Conservation (phyloP, 2,113 vertebrate species). For the Hymenochirus boettgeri region DNA sequence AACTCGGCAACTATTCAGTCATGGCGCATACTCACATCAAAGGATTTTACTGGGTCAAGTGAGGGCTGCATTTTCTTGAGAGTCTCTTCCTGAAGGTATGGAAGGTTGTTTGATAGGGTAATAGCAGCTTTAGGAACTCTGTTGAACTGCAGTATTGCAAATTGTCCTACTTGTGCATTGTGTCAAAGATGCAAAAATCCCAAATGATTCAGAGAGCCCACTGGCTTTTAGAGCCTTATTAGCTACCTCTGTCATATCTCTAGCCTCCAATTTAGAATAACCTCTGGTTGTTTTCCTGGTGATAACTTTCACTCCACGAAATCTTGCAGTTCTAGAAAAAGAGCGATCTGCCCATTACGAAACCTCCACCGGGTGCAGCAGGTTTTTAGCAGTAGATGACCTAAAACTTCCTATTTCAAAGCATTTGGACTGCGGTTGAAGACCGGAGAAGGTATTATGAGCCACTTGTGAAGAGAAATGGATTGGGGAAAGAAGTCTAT, state of each 20-base stretch:
- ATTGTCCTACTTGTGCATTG: constrained; percentile 56
- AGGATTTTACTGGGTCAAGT: constrained; percentile 62
- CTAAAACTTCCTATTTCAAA: constrained; percentile 68
- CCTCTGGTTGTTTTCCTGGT: constrained; percentile 68
- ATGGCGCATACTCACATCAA: constrained; percentile 71
- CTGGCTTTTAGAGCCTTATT: constrained; percentile 72
- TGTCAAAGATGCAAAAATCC: constrained; percentile 76
- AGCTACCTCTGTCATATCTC: constrained; percentile 66
- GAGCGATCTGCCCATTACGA: constrained; percentile 53
- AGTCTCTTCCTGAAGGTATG: constrained; percentile 71
- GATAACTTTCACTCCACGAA: constrained; percentile 69
- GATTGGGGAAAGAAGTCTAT: constrained; percentile 63
- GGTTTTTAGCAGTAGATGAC: constrained; percentile 54
- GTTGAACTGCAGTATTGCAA: constrained; percentile 57
- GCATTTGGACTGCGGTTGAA: constrained; percentile 60
- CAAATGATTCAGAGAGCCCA: constrained; percentile 63
- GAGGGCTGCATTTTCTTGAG: constrained; percentile 63
- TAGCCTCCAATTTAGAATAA: constrained; percentile 71
- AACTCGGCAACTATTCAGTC: constrained; percentile 4
- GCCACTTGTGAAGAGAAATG: constrained; percentile 55
- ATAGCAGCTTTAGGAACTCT: constrained; percentile 59
- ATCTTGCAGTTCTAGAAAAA: constrained; percentile 56
- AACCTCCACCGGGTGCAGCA: constrained; percentile 54
- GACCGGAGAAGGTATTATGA: constrained; percentile 49
- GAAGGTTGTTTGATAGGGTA: constrained; percentile 60